A percentile compares a stretch with the other conserved stretches of the same genome.
Conservation (phyloP, 2,888 invertebrate genomes). For the Timema cristinae region DNA sequence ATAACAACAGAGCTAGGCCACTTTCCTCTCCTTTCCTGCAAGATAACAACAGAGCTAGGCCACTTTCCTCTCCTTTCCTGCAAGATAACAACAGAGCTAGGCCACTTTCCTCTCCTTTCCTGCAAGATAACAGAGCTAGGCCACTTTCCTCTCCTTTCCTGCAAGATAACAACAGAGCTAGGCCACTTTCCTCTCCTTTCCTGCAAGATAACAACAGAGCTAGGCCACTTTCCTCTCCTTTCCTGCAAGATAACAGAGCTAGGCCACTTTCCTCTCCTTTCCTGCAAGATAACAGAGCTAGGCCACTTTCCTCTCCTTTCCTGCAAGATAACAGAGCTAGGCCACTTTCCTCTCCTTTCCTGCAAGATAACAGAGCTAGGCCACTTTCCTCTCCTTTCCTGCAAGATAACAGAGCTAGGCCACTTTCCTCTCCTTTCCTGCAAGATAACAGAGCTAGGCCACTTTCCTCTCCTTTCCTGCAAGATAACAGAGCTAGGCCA, state of each 20-base stretch:
- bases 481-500: conserved; percentile 32
- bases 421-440: conserved; percentile 64
- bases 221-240: conserved; percentile 53
- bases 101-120: conserved; percentile 61
- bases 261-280: conserved; percentile 57
- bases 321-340: conserved; percentile 44
- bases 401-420: conserved; percentile 34
- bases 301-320: conserved; percentile 57
- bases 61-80: conserved; percentile 64
- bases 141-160: conserved; percentile 63
- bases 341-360: conserved; percentile 61
- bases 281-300: conserved; percentile 44
- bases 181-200: conserved; percentile 57
- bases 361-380: conserved; percentile 40
- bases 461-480: conserved; percentile 64
- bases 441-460: conserved; percentile 32
- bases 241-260: conserved; percentile 48
- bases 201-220: conserved; percentile 44
- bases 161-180: conserved; percentile 34
- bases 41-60: conserved; percentile 25
- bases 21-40: conserved; percentile 65
- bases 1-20: no score
- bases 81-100: conserved; percentile 32
- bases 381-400: conserved; percentile 63
- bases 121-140: conserved; percentile 40